Percentiles rank a stretch among this genome's conserved stretches.
Evolutionary conservation across 2,888 invertebrate species (phyloP).

Genomic region (Rugalucina vietnamica): DNA sequence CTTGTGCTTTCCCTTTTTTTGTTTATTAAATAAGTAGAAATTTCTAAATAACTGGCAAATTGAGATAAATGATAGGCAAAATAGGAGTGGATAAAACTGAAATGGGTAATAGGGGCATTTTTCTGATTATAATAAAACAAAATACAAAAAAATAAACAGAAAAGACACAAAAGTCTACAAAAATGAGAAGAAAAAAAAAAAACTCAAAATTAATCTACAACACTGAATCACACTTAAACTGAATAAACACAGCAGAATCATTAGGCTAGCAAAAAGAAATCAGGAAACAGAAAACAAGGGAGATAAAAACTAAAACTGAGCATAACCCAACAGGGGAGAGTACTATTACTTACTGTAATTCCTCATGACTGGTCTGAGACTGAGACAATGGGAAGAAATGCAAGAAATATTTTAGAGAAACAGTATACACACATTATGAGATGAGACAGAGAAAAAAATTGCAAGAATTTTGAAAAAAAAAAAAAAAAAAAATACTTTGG

Average conservation of each 20-base stretch:
- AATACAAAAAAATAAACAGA: no score
- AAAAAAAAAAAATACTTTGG: background rate
- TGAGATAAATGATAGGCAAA: no score
- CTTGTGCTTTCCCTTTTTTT: no score
- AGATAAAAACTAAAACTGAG: background rate
- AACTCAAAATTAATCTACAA: background rate
- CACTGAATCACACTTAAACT: background rate
- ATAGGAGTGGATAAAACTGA: no score
- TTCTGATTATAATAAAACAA: no score
- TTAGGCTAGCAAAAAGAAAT: background rate
- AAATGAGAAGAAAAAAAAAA: background rate
- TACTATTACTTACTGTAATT: constrained; percentile 73
- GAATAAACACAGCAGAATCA: background rate
- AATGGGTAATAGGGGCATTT: no score
- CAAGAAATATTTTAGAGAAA: no score
- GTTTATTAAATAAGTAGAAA: no score
- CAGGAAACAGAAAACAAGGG: no score
- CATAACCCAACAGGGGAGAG: background rate
- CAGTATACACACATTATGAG: background rate
- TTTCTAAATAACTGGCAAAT: no score
- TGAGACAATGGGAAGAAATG: no score
- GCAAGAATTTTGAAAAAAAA: background rate
- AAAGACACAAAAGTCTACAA: background rate
- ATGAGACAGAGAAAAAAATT: background rate
- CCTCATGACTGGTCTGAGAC: constrained; percentile 72